Base-by-base conservation (phyloP, 2,888 invertebrate genomes). In the Drosophila meridionalis region DNA sequence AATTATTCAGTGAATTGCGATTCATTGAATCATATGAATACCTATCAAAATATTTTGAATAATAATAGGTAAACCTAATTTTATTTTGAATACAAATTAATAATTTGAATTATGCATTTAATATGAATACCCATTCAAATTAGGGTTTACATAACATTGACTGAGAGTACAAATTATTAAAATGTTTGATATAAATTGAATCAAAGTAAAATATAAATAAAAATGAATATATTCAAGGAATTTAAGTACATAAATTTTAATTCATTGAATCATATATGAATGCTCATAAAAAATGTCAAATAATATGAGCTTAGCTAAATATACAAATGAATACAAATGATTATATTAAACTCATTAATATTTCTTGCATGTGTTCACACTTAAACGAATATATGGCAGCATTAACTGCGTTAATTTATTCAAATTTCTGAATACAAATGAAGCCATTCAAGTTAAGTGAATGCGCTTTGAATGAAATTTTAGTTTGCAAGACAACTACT, bases 381-480 rank as follows among this genome's bases (percentile, higher is more conserved):
- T 7, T 12, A 11, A 34, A 0, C 1, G 6, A 26, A 20, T 45
- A 11, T 4, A 26, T 26, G 45, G 26, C 11, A 26, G 26, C 43
- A 42, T 38, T 38, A 4, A 5, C 8, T 11, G 9, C 45, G 3
- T n/a, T 50, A 30, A 50, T 50, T 52, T 34, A 52, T 34, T 32
- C 32, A 52, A n/a, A 52, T n/a, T 20, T 11, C 6, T 50, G 32
- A 50, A 52, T 52, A 11, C 32, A 52, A 52, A 52, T 52, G 34
- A 32, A 32, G 9, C 20, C 11, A 20, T 20, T 52, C 6, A 4
- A 12, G 20, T 12, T 12, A 34, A 52, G 32, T 52, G 52, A 34
- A 34, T 12, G 50, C 9, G 11, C n/a, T n/a, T 30, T 48, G 48
- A n/a, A 32, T 12, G n/a, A n/a, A n/a, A 42, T 28, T 28, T 47